Percentiles rank a stretch among this genome's conserved stretches.
phyloP scores from a whole-genome alignment of 2,888 invertebrate species.

The Melieria omissa region DNA sequence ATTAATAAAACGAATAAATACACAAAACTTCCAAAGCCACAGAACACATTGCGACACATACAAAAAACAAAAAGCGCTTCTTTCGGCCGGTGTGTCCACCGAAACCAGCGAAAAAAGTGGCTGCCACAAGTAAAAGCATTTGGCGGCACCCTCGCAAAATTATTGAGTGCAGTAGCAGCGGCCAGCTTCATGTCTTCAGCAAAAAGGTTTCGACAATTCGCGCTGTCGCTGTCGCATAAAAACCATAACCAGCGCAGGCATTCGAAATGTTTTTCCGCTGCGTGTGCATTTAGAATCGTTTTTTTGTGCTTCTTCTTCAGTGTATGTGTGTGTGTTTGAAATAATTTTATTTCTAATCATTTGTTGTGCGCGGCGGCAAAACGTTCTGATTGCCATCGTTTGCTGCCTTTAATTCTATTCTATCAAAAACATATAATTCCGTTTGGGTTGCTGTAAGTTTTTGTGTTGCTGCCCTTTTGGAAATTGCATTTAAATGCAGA shows the following conservation, averaged over 20 bases:
- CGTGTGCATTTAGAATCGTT: slow-evolving; percentile 55
- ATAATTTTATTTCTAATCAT: slow-evolving; percentile 34
- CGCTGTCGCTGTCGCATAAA: not conserved
- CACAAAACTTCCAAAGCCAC: not conserved
- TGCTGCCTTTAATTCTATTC: slow-evolving; percentile 11
- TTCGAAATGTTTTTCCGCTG: slow-evolving; percentile 43
- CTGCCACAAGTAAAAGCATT: slow-evolving; percentile 44
- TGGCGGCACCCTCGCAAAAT: slow-evolving; percentile 65
- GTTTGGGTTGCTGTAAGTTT: not conserved
- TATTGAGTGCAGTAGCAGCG: slow-evolving; percentile 56
- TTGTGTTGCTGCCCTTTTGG: slow-evolving; percentile 20
- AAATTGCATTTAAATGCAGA: slow-evolving; percentile 35
- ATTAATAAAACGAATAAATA: slow-evolving; percentile 11
- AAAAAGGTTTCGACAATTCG: slow-evolving; percentile 17
- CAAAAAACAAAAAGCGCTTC: slow-evolving; percentile 29
- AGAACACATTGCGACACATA: slow-evolving; percentile 2
- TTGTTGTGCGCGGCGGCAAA: not conserved
- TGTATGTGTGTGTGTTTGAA: slow-evolving; percentile 25
- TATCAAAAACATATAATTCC: slow-evolving; percentile 35
- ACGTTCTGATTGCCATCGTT: slow-evolving; percentile 1
- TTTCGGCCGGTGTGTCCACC: not conserved
- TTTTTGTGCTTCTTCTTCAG: slow-evolving; percentile 49
- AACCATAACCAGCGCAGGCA: slow-evolving; percentile 23
- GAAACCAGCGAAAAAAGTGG: slow-evolving; percentile 34
- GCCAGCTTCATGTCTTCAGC: slow-evolving; percentile 29